Base-by-base conservation (phyloP, 2,113 vertebrate species). In the Brachyistius frenatus region DNA sequence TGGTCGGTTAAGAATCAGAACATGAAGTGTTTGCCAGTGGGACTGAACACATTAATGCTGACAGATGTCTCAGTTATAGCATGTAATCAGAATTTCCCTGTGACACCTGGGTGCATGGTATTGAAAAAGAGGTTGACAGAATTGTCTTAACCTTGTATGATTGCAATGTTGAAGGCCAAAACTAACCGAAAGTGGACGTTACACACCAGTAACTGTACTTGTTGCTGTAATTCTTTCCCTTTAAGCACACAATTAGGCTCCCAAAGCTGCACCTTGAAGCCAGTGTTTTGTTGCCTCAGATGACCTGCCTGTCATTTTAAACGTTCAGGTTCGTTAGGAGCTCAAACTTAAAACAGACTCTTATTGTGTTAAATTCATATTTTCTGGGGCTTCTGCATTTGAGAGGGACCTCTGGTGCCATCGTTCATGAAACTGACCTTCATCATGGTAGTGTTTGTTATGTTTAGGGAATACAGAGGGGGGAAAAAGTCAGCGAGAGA, bases 381-480 rank as follows among this genome's bases (percentile, higher is more conserved):
- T 77, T 55, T 74, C 35, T n/a, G n/a, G 39, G 67, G 49, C 44
- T 74, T 49, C 30, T 41, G 15, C 61, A 68, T 73, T 35, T 23
- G 23, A 78, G 14, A 75, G 47, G 31, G 13, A 65, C 57, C 53
- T 56, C 11, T 9, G 11, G 52, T 63, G 55, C 66, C 65, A 62
- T 13, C 15, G 15, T 58, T 80, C 53, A 80, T 86, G 70, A 78
- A 73, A 81, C 66, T 63, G 63, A 76, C 64, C 67, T 76, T 80
- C 68, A 76, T 80, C 39, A 2, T 76, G 35, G 53, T 58, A 16
- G 16, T 83, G 76, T 16, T 77, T 81, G 72, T 73, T 46, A 71
- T 65, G 64, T 71, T 82, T 56, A 16, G 72, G 74, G 86, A 91
- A 84, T 83, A 81, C 53, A 61, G 46, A 80, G 31, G 31, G 31